Percentiles rank a stretch among this genome's conserved stretches.
phyloP scores from a whole-genome alignment of 2,797 vertebrate species.

The Channallabes apus region DNA sequence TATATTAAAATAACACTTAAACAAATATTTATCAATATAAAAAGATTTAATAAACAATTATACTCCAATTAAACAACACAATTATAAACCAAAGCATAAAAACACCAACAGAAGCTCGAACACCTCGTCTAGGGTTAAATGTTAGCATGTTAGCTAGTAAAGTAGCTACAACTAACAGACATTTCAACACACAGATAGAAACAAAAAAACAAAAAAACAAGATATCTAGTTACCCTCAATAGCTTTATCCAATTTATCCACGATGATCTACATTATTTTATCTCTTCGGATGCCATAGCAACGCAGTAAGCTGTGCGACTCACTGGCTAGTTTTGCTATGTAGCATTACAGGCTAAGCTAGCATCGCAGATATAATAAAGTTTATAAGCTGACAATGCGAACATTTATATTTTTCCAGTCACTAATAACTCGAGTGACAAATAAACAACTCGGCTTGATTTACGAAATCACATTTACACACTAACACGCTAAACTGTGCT shows the following conservation, averaged over 20 bases:
- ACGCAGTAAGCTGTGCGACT: constrained; percentile 22
- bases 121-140: neutral
- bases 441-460: neutral
- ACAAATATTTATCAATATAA: no score
- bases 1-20: neutral
- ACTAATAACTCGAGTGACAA: neutral
- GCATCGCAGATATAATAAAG: neutral
- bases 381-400: neutral
- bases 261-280: neutral
- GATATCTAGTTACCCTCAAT: neutral
- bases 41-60: no score
- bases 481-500: neutral
- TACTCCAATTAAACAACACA: neutral
- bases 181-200: neutral
- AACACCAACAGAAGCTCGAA: neutral
- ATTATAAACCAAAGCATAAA: neutral
- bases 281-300: constrained; percentile 13
- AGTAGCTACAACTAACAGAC: neutral
- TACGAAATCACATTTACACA: neutral
- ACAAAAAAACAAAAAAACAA: neutral
- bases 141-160: constrained; percentile 2
- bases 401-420: neutral
- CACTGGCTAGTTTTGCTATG: neutral
- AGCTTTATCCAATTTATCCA: neutral
- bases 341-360: constrained; percentile 12